Evolutionary conservation across 2,888 invertebrate species (phyloP), one percentile per base, ranked within the genome.

Genomic region (Macaria notata): DNA sequence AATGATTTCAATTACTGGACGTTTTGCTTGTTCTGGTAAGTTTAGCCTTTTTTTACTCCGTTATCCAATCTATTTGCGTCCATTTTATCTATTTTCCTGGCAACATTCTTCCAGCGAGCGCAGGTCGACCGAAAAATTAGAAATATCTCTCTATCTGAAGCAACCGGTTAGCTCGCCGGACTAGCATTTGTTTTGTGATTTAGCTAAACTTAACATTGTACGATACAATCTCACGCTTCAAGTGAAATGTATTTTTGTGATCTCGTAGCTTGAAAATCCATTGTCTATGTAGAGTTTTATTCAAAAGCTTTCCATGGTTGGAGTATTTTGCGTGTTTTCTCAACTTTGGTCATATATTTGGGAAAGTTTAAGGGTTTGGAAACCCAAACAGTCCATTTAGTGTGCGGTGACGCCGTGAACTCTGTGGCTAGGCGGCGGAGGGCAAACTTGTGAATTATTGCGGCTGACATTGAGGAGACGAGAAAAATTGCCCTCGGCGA

Each of bases 91-190:
- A 79, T 84, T 84, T 80, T 77, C 71, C 73, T 72, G 76, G 73
- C 75, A 71, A 76, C 74, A 74, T 78, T 80, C 75, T 77, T 75
- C 65, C 55, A 60, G 56, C 71, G 69, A 65, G 70, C 72, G 76
- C 79, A 78, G 80, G 79, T 84, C 85, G 74, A 85, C 79, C 86
- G 86, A 79, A 81, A 86, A 87, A 88, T 88, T 86, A 83, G 84
- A 86, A 86, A 86, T 81, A 86, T 84, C 83, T 86, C 83, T 86
- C 81, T 78, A 82, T 84, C 79, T 67, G 64, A 74, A 68, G 69
- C 76, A 70, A 80, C 78, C 78, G 77, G 67, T 75, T 72, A 69
- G 69, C 73, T 73, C 70, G 66, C 56, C 54, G 31, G 46, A 57
- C 52, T 46, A 38, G 52, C 47, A 62, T 61, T 49, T 48, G 42